Conservation (phyloP, 2,888 invertebrate species). For the Strigamia maritima region DNA sequence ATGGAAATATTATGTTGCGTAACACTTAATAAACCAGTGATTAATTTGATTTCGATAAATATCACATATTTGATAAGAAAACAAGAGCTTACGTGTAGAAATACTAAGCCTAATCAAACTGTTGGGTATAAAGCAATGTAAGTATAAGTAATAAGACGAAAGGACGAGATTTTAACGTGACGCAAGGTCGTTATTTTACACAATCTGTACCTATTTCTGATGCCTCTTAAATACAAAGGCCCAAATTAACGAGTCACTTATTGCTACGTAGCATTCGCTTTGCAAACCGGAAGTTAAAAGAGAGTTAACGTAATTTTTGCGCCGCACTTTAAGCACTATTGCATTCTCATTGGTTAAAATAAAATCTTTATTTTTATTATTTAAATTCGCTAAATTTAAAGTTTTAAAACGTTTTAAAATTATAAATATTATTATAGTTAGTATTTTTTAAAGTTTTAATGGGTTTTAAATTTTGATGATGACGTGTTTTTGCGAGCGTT, state of each 20-base stretch:
- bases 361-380: neutral
- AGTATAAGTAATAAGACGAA: neutral
- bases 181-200: neutral
- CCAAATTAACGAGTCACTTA: conserved; percentile 2
- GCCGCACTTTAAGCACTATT: neutral
- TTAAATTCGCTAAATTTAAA: no score
- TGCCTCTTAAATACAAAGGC: conserved; percentile 1
- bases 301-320: neutral
- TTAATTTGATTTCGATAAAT: neutral
- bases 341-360: neutral
- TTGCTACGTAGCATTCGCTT: conserved; percentile 11
- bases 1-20: neutral
- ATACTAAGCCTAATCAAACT: neutral
- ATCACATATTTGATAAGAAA: neutral
- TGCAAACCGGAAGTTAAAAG: neutral
- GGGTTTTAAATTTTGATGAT: no score
- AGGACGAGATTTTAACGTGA: neutral
- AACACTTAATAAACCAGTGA: neutral
- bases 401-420: no score
- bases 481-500: no score
- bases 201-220: neutral
- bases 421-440: no score
- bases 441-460: no score
- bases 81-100: neutral
- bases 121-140: neutral